Base-by-base conservation (phyloP, 2,113 vertebrate genomes). In the Actenoides lindsayi region DNA sequence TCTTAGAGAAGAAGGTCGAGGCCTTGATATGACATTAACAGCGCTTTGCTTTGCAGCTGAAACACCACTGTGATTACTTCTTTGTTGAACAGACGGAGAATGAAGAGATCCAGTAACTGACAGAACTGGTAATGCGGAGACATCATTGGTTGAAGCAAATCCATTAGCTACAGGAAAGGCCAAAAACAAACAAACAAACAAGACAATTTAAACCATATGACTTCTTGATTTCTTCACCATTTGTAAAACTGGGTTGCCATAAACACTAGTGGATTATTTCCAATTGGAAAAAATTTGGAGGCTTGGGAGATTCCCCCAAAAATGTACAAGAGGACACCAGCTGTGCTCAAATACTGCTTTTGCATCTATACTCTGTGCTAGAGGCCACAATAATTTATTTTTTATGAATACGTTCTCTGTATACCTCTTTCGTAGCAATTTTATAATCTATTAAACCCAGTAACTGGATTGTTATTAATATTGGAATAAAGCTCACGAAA, bases 1-100 rank as follows among this genome's bases (percentile, higher is more conserved):
- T 96, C 98, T 97, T 54, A 98, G 88, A 9, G 98, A 98, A 76
- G 98, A 96, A 3, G 98, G 98, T 60, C 97, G 95, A 14, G 98
- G 98, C 89, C 98, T 97, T 54, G 98, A 95, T 67, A 97, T 74
- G 16, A 90, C 42, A 33, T 95, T 83, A 62, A 93, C 67, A 67
- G 73, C 1, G 1, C 80, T 87, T n/a, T 91, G 96, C 69, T 93
- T 96, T 86, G 90, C 94, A 35, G 60, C 37, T 8, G 86, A 78
- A 89, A 41, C 27, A 70, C 83, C 62, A 23, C 30, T 35, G 20
- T 42, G 74, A 44, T 81, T 78, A 57, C 83, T 60, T 39, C 83
- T 67, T 31, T 27, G 92, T 50, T 80, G 89, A 51, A 57, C 42
- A 50, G 81, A 60, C 1, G 92, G 64, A 42, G 87, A 68, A 11